Percentiles rank a stretch among this genome's conserved stretches.
Conservation (phyloP, 1,140 invertebrate genomes). For the Reticulitermes speratus region DNA sequence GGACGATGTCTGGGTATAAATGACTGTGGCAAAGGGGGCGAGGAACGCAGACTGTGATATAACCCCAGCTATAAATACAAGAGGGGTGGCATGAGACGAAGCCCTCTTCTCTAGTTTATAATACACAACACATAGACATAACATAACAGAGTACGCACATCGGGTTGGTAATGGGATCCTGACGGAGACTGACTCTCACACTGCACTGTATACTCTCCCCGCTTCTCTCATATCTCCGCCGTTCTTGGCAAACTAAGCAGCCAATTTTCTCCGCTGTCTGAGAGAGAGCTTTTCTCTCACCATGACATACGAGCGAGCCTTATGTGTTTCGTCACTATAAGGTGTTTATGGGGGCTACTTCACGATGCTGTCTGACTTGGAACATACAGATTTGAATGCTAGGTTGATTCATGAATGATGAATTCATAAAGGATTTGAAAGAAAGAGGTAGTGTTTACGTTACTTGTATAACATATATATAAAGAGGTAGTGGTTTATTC, state of each 20-base stretch:
- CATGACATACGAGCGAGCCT: background rate
- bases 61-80: background rate
- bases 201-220: background rate
- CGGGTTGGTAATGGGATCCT: background rate
- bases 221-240: background rate
- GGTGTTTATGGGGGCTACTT: too few relatives aligned
- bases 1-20: background rate
- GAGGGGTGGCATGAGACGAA: background rate
- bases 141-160: constrained; percentile 5
- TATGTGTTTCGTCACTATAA: background rate
- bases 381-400: too few relatives aligned
- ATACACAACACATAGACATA: constrained; percentile 13
- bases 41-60: background rate
- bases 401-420: too few relatives aligned
- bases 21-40: background rate
- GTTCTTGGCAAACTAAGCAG: constrained; percentile 10
- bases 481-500: too few relatives aligned
- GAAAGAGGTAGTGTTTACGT: too few relatives aligned
- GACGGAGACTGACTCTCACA: background rate
- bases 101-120: background rate
- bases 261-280: constrained; percentile 14
- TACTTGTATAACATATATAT: too few relatives aligned
- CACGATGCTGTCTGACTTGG: too few relatives aligned
- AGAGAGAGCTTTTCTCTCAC: background rate
- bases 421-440: too few relatives aligned